Conservation (phyloP, 2,888 invertebrate species). For the Endomychus coccineus region DNA sequence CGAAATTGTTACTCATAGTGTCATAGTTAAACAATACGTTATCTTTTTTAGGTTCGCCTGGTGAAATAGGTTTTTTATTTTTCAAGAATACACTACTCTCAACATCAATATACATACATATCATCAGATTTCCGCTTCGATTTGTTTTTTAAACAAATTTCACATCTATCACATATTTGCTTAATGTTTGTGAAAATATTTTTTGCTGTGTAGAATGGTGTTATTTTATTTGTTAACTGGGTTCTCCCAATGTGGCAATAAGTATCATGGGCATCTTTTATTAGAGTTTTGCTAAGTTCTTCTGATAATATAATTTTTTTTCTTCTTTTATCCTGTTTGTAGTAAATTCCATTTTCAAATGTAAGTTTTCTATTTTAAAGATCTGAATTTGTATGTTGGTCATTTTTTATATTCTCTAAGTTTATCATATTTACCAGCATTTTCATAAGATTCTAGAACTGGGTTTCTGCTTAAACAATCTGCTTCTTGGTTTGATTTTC, state of each 20-base stretch:
- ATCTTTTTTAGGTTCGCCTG: too few relatives aligned
- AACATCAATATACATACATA: too few relatives aligned
- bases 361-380: conserved; percentile 7
- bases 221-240: conserved; percentile 2
- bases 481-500: conserved; percentile 20
- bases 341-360: conserved; percentile 13
- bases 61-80: too few relatives aligned
- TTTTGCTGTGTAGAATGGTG: conserved; percentile 4
- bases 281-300: conserved; percentile 13
- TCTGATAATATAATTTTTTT: conserved; percentile 15
- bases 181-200: not conserved
- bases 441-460: conserved; percentile 18
- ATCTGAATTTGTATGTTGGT: conserved; percentile 16
- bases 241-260: conserved; percentile 12
- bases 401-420: conserved; percentile 11
- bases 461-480: conserved; percentile 21
- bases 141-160: conserved; percentile 22
- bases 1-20: too few relatives aligned
- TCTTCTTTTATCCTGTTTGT: conserved; percentile 12
- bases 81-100: too few relatives aligned
- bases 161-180: conserved; percentile 5
- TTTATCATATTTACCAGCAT: conserved; percentile 13
- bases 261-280: conserved; percentile 14
- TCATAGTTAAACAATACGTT: too few relatives aligned
- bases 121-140: conserved; percentile 22